Evolutionary conservation across 2,888 invertebrate genomes (phyloP).

Genomic region (Auanema freiburgensis): DNA sequence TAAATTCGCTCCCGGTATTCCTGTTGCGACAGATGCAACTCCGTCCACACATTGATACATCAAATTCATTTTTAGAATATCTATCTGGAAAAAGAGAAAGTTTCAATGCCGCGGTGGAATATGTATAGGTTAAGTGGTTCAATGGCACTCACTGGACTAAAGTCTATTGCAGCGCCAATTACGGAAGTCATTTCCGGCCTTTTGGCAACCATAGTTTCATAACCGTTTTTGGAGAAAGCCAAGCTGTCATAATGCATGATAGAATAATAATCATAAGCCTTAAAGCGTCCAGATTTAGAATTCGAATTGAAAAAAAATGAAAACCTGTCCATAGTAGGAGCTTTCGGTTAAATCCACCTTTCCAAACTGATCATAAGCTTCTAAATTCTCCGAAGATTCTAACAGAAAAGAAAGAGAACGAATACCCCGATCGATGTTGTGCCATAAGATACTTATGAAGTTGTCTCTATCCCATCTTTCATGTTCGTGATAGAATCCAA

Average conservation of each 20-base stretch:
- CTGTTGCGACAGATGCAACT: constrained; percentile 12
- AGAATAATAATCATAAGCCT: constrained; percentile 40
- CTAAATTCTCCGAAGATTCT: constrained; percentile 38
- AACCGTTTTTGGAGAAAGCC: constrained; percentile 61
- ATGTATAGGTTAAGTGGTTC: neutral
- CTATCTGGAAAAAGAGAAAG: constrained; percentile 45
- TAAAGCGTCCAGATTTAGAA: constrained; percentile 1
- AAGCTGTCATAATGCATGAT: constrained; percentile 62
- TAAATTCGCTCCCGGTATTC: constrained; percentile 14
- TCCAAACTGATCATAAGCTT: constrained; percentile 65
- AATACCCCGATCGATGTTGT: constrained; percentile 62
- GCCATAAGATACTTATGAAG: constrained; percentile 62
- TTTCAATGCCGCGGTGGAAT: too few species aligned
- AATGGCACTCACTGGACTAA: constrained; percentile 50
- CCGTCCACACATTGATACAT: constrained; percentile 59
- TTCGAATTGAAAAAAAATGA: too few species aligned
- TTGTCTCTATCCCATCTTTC: constrained; percentile 64
- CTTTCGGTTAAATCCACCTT: constrained; percentile 62
- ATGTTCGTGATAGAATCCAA: constrained; percentile 64
- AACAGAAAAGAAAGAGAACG: constrained; percentile 3
- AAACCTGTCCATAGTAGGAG: constrained; percentile 59
- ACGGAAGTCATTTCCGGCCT: constrained; percentile 59
- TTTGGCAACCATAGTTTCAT: constrained; percentile 57
- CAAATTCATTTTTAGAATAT: constrained; percentile 61
- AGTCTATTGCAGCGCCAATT: constrained; percentile 62